Base-by-base conservation (phyloP, 2,888 invertebrate genomes). In the Epinotia nisella region DNA sequence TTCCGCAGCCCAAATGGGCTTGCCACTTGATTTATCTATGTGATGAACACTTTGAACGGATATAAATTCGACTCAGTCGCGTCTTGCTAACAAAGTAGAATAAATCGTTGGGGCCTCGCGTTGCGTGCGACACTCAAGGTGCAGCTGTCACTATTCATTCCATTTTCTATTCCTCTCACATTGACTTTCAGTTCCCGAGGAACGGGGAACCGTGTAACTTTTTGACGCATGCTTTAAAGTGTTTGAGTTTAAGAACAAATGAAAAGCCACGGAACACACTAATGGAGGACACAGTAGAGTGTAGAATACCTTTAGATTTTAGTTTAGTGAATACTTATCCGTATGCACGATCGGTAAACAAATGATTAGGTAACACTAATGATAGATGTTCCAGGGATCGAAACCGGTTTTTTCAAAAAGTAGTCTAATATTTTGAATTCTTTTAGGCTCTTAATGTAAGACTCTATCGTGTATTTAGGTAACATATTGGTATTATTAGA, bases 1-100 rank as follows among this genome's bases (percentile, higher is more conserved):
- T 70, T 74, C 45, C 53, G 21, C 58, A 67, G 65, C 65, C 67
- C 72, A 67, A 72, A 72, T 72, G 66, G 70, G 70, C 70, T 74
- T 70, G 70, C 61, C 71, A n/a, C 70, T 74, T 70, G 70, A 66
- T 71, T 70, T 74, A 69, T 67, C 58, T 71, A 67, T 66, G 74
- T 71, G 75, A 71, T 74, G 66, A 75, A 71, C 62, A 72, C 71
- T 75, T 74, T 65, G 70, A 71, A 78, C 79, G 78, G 76, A 74
- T 79, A 82, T 82, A 83, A 82, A 84, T 82, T 81, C 77, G 75
- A 66, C 75, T 76, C 76, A 80, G 80, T 82, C 81, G 79, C 82
- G 82, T 79, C 80, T 80, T 76, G 78, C 81, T 87, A 85, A 85
- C 84, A 81, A 85, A 88, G 86, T 88, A 85, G 86, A 86, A 88